Conservation (phyloP, 2,888 invertebrate species). For the Mallateleia sp. region DNA sequence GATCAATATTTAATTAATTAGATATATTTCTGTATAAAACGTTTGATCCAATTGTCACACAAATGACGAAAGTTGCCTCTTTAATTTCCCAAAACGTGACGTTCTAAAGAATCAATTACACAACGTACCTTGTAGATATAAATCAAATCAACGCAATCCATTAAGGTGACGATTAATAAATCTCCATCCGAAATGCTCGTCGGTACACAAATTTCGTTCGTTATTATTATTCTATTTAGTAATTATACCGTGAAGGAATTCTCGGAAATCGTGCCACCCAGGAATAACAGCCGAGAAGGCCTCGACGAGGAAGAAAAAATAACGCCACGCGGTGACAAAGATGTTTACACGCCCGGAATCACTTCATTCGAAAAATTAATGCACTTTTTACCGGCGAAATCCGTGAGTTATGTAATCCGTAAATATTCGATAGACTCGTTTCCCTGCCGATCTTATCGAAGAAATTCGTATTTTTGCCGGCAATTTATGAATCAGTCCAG, state of each 20-base stretch:
- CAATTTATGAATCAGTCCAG: constrained; percentile 67
- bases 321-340: constrained; percentile 52
- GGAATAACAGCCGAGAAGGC: constrained; percentile 47
- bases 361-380: constrained; percentile 65
- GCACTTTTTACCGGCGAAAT: constrained; percentile 50
- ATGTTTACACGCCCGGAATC: constrained; percentile 65
- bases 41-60: too few relatives aligned
- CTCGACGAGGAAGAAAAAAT: constrained; percentile 48
- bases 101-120: constrained; percentile 6
- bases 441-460: constrained; percentile 51
- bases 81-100: not conserved
- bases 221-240: constrained; percentile 42
- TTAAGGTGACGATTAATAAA: constrained; percentile 28
- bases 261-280: constrained; percentile 69
- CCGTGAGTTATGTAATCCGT: constrained; percentile 45
- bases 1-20: too few relatives aligned
- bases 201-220: constrained; percentile 14
- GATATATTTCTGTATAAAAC: too few relatives aligned
- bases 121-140: not conserved
- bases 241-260: constrained; percentile 59
- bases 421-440: constrained; percentile 43
- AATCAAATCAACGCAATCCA: constrained; percentile 7
- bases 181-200: not conserved
- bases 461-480: constrained; percentile 54
- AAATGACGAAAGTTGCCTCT: too few relatives aligned